Conservation (phyloP, 2,888 invertebrate genomes). For the Harpalus rubripes region DNA sequence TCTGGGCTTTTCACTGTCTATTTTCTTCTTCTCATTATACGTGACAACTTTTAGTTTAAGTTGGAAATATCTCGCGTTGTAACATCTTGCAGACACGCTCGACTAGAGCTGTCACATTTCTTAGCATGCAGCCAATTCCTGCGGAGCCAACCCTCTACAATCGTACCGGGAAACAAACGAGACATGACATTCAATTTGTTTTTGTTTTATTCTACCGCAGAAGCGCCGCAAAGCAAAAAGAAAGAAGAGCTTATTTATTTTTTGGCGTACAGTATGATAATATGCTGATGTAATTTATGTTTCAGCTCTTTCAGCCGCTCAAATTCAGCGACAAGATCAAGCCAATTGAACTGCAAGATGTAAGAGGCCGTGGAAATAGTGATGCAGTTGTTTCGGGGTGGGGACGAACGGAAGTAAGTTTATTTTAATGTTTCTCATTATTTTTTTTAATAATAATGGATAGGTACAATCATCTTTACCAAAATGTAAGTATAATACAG, state of each 20-base stretch:
- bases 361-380: not conserved
- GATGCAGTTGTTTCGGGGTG: conserved; percentile 35
- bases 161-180: conserved; percentile 45
- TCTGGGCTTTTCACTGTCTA: not conserved
- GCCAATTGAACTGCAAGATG: conserved; percentile 44
- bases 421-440: not conserved
- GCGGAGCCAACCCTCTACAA: not conserved
- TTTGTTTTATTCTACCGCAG: conserved; percentile 57
- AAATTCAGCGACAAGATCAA: conserved; percentile 44
- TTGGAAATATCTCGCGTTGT: conserved; percentile 22
- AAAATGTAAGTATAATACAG: too few relatives aligned
- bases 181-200: conserved; percentile 56
- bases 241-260: conserved; percentile 42
- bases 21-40: not conserved
- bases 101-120: conserved; percentile 33
- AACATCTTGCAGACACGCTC: conserved; percentile 39
- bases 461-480: too few relatives aligned
- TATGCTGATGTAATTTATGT: conserved; percentile 49
- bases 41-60: not conserved
- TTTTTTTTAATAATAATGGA: too few relatives aligned
- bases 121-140: conserved; percentile 41
- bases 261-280: conserved; percentile 54
- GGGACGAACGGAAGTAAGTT: conserved; percentile 31
- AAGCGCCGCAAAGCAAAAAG: not conserved
- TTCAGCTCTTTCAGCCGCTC: conserved; percentile 44